Base-by-base conservation (phyloP, 1,140 invertebrate genomes). In the Amphibalanus amphitrite region DNA sequence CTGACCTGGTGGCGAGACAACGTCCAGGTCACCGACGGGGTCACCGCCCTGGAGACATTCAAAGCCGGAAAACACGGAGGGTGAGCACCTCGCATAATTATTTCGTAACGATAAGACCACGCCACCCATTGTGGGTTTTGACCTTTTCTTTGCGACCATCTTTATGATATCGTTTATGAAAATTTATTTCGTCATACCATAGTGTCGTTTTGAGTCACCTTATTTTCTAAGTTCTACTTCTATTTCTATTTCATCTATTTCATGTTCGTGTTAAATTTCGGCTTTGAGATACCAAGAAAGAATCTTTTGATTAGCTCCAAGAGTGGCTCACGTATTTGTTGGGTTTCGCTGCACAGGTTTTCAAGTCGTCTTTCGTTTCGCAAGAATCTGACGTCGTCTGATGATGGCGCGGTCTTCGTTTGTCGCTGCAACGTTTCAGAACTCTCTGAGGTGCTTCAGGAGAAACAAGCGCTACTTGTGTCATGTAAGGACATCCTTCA, bases 1-100 rank as follows among this genome's bases (percentile, higher is more conserved):
- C 85, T 98, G 74, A 90, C 88, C 0, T 98, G 95, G 95, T 93
- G 91, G 87, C 85, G 89, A 72, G 87, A 91, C 76, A 91, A 91
- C 17, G 89, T 90, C 73, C 86, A 87, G 72, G n/a, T 88, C 91
- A 80, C 81, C n/a, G 85, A 83, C 71, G 83, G 85, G 67, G 85
- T 85, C 72, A 88, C 89, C 76, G 92, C 92, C 0, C 82, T 95
- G 26, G 85, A 86, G 26, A 82, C 88, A 59, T 87, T 91, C 76
- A 85, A 84, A 76, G 89, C 92, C 0, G 87, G 93, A 83, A 84
- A 88, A 73, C 47, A 59, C 47, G 47, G 6, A 1, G 47, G 47
- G 47, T 59, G 47, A 20, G 17, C 33, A 38, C 4, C 15, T 38
- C 15, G 15, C 15, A 38, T 38, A 6, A 6, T 38, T 6, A 38